Conservation (phyloP, 2,113 vertebrate species). For the Ptilorrhoa leucosticta region DNA sequence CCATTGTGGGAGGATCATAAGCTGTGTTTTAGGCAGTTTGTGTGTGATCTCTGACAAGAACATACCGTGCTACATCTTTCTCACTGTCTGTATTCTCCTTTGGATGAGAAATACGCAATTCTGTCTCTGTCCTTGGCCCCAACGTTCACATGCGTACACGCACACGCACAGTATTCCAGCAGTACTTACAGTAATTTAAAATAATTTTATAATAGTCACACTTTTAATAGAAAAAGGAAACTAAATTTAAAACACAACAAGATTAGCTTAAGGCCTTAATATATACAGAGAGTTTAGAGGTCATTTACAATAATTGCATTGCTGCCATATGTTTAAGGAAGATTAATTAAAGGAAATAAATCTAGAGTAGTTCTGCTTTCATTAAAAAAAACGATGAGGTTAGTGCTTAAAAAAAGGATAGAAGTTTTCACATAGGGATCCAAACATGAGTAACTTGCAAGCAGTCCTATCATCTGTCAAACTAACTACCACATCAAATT, state of each 20-base stretch:
- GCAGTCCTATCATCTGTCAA: conserved; percentile 4
- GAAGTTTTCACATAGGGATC: neutral
- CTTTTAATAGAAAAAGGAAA: neutral
- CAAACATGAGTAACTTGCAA: conserved; percentile 18
- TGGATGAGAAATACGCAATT: neutral
- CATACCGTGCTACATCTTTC: neutral
- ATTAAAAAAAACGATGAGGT: neutral
- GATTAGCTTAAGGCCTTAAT: neutral
- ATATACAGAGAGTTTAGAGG: neutral
- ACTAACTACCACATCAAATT: neutral
- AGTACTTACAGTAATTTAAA: neutral
- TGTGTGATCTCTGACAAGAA: conserved; percentile 46
- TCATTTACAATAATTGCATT: neutral
- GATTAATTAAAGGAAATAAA: neutral
- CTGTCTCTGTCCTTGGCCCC: neutral
- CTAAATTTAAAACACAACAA: neutral
- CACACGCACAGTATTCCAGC: neutral
- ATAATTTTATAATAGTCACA: neutral
- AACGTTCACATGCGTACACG: rapidly evolving
- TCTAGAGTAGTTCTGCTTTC: neutral
- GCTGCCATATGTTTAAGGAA: neutral
- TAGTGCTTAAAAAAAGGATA: neutral
- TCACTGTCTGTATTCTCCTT: neutral
- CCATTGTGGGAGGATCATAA: conserved; percentile 41
- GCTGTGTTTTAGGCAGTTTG: conserved; percentile 16